Evolutionary conservation across 2,888 invertebrate genomes (phyloP), one percentile per base, ranked within the genome.

Genomic region (Thymelicus sylvestris): DNA sequence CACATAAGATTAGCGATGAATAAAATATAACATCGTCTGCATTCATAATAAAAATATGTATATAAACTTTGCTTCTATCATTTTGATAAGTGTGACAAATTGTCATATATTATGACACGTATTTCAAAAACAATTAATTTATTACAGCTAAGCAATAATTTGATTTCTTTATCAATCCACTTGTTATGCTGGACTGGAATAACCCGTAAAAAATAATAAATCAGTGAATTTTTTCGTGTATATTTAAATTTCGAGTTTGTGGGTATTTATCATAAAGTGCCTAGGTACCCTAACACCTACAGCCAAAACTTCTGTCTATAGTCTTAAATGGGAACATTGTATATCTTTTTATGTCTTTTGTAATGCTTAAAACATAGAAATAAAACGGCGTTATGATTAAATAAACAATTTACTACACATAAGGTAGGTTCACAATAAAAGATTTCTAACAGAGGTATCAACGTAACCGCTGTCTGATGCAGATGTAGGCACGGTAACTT

Each of bases 351-450:
- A 19, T 19, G 2, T 19, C 19, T 19, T 19, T 19, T 19, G 19
- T 19, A n/a, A n/a, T n/a, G n/a, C 19, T 19, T 19, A 2, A 24
- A 50, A 24, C 6, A 70, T 71, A 66, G 48, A 80, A 88, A 80
- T 80, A 81, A 92, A 92, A 88, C 86, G 79, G 80, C 79, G 72
- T 77, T 80, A 78, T 87, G 90, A 92, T 93, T 92, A 93, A 93
- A 93, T 93, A 93, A 93, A 93, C 93, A 93, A 91, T 93, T 93
- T 93, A 93, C 93, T 93, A 93, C 93, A 92, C 92, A 86, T 91
- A 89, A 90, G 91, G 93, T 93, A 93, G 93, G 92, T 92, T 91
- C 88, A 93, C 92, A 91, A 91, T 93, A 92, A 93, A 92, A 92
- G 91, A 89, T 86, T 79, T 84, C 90, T 91, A 92, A 91, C 89